Evolutionary conservation across 2,888 invertebrate species (phyloP).

Genomic region (Apomyelois bistriatella): DNA sequence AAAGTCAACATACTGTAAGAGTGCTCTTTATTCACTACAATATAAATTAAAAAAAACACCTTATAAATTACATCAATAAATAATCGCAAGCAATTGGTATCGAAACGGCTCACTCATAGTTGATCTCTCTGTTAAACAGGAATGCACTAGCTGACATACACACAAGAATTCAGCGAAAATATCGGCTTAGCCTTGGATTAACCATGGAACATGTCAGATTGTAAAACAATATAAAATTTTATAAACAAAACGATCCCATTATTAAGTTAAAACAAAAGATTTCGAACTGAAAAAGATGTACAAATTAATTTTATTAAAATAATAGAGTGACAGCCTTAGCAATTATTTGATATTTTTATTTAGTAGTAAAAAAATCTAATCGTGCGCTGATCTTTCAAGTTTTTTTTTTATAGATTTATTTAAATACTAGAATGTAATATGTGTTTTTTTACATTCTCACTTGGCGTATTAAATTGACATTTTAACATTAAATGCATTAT

Average conservation of each 20-base stretch:
- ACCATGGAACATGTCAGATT: slow-evolving; percentile 15
- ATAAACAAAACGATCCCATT: slow-evolving; percentile 39
- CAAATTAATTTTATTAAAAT: background rate
- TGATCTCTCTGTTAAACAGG: slow-evolving; percentile 23
- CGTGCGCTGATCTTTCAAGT: too few relatives aligned
- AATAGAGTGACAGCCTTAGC: too few relatives aligned
- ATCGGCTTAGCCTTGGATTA: slow-evolving; percentile 15
- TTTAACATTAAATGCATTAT: slow-evolving; percentile 8
- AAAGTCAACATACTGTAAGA: slow-evolving; percentile 26
- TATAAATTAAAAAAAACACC: slow-evolving; percentile 72
- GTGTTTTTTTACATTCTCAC: too few relatives aligned
- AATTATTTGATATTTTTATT: too few relatives aligned
- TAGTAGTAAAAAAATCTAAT: background rate
- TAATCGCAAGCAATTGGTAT: slow-evolving; percentile 56
- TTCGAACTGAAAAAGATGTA: slow-evolving; percentile 11
- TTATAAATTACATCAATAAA: slow-evolving; percentile 71
- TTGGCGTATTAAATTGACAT: too few relatives aligned
- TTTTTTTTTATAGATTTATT: too few relatives aligned
- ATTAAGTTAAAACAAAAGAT: slow-evolving; percentile 23
- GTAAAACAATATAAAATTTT: slow-evolving; percentile 40
- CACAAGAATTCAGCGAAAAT: slow-evolving; percentile 10
- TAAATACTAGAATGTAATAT: too few relatives aligned
- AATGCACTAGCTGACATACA: slow-evolving; percentile 30
- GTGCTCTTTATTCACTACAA: slow-evolving; percentile 68
- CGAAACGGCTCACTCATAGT: slow-evolving; percentile 19